Evolutionary conservation across 2,888 invertebrate genomes (phyloP).

Genomic region (Microplitis manilae): DNA sequence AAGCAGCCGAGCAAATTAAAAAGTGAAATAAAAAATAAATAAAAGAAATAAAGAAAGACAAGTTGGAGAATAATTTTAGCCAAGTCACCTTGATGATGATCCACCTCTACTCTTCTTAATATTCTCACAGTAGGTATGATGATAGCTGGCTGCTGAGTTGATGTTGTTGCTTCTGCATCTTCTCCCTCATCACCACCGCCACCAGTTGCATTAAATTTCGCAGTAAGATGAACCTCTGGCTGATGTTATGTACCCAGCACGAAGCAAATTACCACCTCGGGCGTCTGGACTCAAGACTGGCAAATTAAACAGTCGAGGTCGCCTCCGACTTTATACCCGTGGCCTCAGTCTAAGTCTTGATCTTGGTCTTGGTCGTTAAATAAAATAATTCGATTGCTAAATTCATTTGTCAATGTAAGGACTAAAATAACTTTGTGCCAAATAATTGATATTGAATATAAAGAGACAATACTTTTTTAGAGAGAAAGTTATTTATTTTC

Average conservation of each 20-base stretch:
- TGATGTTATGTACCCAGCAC: constrained; percentile 21
- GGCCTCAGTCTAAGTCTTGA: neutral
- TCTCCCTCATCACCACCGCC: constrained; percentile 8
- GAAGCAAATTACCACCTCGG: constrained; percentile 50
- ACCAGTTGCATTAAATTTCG: constrained; percentile 25
- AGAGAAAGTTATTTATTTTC: neutral
- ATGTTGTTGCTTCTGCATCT: neutral
- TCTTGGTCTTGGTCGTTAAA: neutral
- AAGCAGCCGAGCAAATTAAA: neutral
- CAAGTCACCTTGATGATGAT: constrained; percentile 20
- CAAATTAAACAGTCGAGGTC: constrained; percentile 54
- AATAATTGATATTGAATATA: neutral
- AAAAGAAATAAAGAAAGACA: neutral
- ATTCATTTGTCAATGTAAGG: neutral
- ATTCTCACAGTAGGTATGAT: constrained; percentile 19
- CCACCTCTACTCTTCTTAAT: neutral
- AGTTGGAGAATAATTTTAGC: constrained; percentile 17
- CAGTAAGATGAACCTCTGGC: constrained; percentile 18
- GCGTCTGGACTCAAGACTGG: constrained; percentile 49
- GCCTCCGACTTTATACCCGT: neutral
- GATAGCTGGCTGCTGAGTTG: constrained; percentile 9
- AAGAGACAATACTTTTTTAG: neutral
- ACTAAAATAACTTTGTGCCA: neutral
- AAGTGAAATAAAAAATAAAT: neutral
- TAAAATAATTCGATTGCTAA: neutral